Evolutionary conservation across 2,113 vertebrate genomes (phyloP).

Genomic region (Heptranchias perlo): DNA sequence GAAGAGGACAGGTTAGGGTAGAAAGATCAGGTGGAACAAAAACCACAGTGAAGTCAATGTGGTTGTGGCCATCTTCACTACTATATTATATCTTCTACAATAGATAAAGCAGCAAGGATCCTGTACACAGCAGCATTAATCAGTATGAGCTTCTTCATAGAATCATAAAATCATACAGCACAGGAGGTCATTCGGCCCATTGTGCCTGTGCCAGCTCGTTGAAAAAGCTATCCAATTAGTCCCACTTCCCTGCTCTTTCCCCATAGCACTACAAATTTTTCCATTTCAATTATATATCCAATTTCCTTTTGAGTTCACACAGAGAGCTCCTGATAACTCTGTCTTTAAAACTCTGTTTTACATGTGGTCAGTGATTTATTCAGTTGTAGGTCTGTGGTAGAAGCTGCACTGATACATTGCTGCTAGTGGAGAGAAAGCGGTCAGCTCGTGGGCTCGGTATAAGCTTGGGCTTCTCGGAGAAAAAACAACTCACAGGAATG

Average conservation of each 20-base stretch:
- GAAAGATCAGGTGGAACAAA: neutral
- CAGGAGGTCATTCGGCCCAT: neutral
- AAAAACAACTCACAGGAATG: neutral
- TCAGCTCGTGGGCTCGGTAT: neutral
- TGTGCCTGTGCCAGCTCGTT: neutral
- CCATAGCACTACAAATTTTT: neutral
- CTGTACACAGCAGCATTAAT: neutral
- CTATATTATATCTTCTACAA: neutral
- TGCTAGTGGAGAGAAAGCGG: neutral
- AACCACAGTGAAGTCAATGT: neutral
- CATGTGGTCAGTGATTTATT: neutral
- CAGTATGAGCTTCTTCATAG: neutral
- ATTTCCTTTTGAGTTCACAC: neutral
- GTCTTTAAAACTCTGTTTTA: neutral
- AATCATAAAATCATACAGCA: neutral
- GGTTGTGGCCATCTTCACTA: neutral
- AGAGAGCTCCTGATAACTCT: neutral
- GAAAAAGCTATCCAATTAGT: neutral
- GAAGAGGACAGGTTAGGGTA: neutral
- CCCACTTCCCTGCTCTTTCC: neutral
- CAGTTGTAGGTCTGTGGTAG: neutral
- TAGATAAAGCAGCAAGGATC: neutral
- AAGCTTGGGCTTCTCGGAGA: neutral
- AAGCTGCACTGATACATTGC: neutral
- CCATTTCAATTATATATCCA: neutral